phyloP scores from a whole-genome alignment of 2,797 vertebrate species.

The Cynopterus sphinx region DNA sequence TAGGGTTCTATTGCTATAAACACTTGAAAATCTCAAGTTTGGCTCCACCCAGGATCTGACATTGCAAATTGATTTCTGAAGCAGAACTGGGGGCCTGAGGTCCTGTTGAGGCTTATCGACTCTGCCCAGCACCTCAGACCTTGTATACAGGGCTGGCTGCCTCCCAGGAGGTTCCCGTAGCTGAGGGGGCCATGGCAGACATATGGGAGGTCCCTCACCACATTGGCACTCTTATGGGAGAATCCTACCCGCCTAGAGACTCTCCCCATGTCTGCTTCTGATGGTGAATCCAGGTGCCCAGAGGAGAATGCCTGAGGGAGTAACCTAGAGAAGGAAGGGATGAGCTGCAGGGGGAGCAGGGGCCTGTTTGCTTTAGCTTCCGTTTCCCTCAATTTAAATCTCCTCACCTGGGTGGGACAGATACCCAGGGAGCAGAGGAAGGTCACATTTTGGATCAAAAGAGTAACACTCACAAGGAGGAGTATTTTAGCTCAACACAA shows the following conservation, averaged over 20 bases:
- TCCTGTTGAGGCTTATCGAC: neutral
- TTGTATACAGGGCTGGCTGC: neutral
- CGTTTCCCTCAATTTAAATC: neutral
- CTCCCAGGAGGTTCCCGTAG: neutral
- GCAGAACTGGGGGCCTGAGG: neutral
- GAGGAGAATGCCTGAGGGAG: slow-evolving; percentile 88
- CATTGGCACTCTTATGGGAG: neutral
- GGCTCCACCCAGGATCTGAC: too few species aligned
- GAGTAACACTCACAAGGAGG: neutral
- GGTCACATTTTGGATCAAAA: neutral
- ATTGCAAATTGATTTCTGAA: neutral
- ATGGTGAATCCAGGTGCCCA: too few species aligned
- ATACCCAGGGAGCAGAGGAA: neutral
- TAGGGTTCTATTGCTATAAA: neutral
- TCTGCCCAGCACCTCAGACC: slow-evolving; percentile 11
- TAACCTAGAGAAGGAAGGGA: slow-evolving; percentile 61
- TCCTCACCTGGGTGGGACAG: neutral
- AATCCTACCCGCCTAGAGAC: slow-evolving; percentile 84
- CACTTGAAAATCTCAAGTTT: neutral
- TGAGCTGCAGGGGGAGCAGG: fast-evolving
- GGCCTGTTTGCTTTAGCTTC: neutral
- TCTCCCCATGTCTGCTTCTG: slow-evolving; percentile 90
- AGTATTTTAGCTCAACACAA: neutral
- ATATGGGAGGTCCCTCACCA: fast-evolving
- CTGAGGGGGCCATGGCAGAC: neutral